Conservation (phyloP, 64 coral and sea anemone species). For the Pocillopora verrucosa region DNA sequence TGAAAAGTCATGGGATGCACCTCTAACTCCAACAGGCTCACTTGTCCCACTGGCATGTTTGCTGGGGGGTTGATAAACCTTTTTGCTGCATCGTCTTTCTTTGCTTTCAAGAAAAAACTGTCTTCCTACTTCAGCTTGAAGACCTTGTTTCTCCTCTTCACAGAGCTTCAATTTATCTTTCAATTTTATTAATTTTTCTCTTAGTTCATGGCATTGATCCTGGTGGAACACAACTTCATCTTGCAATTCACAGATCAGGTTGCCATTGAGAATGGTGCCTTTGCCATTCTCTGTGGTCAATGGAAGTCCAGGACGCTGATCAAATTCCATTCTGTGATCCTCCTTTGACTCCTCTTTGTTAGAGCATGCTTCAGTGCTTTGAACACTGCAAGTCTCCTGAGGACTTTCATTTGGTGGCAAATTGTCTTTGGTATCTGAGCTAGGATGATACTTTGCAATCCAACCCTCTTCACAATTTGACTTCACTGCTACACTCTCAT, state of each 20-base stretch:
- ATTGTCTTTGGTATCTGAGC: not conserved
- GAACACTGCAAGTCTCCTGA: not conserved
- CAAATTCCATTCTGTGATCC: no score
- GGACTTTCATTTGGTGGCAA: not conserved
- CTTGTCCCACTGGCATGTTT: not conserved
- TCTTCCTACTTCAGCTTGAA: conserved; percentile 7
- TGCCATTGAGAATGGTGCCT: not conserved
- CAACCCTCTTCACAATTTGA: not conserved
- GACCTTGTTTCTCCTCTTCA: not conserved
- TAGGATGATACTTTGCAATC: not conserved
- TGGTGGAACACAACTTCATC: not conserved
- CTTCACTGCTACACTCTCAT: not conserved
- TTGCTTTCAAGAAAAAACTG: not conserved
- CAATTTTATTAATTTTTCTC: not conserved
- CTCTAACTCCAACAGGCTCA: not conserved
- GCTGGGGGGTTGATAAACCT: not conserved
- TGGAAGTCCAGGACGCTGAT: no score
- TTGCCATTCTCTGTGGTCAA: no score
- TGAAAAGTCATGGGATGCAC: not conserved
- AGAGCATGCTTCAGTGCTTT: no score
- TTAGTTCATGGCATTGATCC: not conserved
- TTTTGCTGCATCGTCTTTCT: not conserved
- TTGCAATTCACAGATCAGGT: not conserved
- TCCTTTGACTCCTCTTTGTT: no score
- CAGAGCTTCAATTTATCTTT: not conserved